These are phyloP conservation scores for Cerceris ruficornis DNA, from an alignment of 2,888 invertebrate genomes.

Conservation along the genomic window DNA sequence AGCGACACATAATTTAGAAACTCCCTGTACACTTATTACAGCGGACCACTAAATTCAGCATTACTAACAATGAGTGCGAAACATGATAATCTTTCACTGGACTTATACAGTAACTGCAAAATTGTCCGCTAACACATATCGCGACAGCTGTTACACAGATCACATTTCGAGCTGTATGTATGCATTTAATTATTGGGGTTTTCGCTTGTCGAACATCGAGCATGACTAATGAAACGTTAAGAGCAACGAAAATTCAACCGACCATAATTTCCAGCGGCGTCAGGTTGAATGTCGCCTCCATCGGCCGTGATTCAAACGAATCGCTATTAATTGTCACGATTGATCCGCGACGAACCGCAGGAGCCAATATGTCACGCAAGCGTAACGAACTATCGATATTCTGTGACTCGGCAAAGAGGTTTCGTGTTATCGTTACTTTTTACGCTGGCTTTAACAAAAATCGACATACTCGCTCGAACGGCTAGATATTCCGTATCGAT, in stretches of 20 bases:
- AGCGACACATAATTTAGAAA: no score
- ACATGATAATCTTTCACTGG: no score
- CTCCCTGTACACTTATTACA: no score
- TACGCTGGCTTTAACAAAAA: neutral
- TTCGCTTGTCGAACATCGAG: conserved; percentile 42
- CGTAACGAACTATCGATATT: conserved; percentile 53
- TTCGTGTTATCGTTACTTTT: conserved; percentile 38
- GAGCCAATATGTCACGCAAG: conserved; percentile 36
- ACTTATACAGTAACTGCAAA: no score
- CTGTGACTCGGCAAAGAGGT: conserved; percentile 30
- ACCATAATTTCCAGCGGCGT: conserved; percentile 51
- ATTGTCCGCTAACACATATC: no score
- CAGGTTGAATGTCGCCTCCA: conserved; percentile 51
- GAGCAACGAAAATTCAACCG: conserved; percentile 55
- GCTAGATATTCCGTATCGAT: neutral
- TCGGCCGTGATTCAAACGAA: conserved; percentile 50
- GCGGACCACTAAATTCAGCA: no score
- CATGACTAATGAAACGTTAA: conserved; percentile 63
- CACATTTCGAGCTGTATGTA: neutral
- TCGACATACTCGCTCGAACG: neutral
- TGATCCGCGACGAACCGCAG: conserved; percentile 53
- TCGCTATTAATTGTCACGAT: conserved; percentile 64
- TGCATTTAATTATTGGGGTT: conserved; percentile 60
- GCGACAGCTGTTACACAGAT: no score
- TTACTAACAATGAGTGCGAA: no score